Percentiles rank a stretch among this genome's conserved stretches.
Conservation (phyloP, 2,797 vertebrate species). For the Scarus forsteni region DNA sequence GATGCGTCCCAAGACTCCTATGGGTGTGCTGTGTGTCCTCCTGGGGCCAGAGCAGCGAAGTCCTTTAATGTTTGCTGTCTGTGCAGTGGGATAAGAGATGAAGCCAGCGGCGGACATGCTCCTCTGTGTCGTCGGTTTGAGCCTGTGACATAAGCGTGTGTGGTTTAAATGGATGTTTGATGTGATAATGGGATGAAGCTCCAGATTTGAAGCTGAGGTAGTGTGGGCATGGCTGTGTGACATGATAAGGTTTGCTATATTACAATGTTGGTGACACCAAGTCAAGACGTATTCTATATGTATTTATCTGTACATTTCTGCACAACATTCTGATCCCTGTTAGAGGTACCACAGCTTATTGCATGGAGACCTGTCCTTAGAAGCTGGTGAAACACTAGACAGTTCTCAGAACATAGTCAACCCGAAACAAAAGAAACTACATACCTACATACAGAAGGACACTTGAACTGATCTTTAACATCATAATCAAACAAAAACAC, state of each 20-base stretch:
- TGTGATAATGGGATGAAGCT: conserved; percentile 41
- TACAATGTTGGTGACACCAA: background rate
- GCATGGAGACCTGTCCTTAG: too few species aligned
- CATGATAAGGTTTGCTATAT: conserved; percentile 2
- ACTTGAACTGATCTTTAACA: too few species aligned
- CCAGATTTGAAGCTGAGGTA: conserved; percentile 15
- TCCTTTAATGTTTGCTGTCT: conserved; percentile 49
- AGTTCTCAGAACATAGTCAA: too few species aligned
- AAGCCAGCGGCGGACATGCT: conserved; percentile 26
- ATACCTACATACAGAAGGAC: too few species aligned
- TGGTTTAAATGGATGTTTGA: conserved; percentile 11
- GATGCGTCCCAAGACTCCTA: conserved; percentile 7
- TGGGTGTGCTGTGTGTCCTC: conserved; percentile 35
- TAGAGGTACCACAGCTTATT: too few species aligned
- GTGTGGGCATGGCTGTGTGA: conserved; percentile 7
- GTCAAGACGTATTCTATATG: background rate
- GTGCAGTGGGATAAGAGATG: conserved; percentile 46
- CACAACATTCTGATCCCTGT: background rate
- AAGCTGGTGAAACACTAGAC: too few species aligned
- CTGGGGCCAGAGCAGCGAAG: conserved; percentile 1
- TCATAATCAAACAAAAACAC: too few species aligned
- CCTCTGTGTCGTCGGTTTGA: conserved; percentile 18
- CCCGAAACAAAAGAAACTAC: too few species aligned
- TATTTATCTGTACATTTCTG: background rate
- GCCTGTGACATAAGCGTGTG: conserved; percentile 12